Conservation (phyloP, 2,888 invertebrate species). For the Pristionchus mayeri region DNA sequence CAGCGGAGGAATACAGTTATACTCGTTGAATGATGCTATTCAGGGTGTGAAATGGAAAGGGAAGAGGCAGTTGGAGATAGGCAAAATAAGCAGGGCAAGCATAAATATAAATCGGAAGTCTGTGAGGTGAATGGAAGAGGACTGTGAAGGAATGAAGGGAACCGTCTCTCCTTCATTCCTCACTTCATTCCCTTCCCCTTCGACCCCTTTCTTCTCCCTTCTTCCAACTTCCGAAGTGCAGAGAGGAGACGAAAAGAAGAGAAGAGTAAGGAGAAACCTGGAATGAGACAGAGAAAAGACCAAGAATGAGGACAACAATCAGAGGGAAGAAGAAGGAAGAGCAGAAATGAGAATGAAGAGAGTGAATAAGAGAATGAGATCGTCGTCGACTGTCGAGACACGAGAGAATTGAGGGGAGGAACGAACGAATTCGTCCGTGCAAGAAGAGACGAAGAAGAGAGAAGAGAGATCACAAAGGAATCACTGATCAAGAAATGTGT, state of each 20-base stretch:
- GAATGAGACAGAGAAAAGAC: conserved; percentile 25
- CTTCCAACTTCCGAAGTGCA: conserved; percentile 37
- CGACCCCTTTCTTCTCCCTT: too few relatives aligned
- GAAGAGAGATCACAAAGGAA: too few relatives aligned
- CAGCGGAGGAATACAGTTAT: not conserved
- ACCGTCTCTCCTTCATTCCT: not conserved
- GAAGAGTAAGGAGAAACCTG: conserved; percentile 1
- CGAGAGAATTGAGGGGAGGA: not conserved
- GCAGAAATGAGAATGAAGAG: not conserved
- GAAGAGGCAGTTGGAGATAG: not conserved
- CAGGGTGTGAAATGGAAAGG: not conserved
- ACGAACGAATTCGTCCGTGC: too few relatives aligned
- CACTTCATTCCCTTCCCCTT: not conserved
- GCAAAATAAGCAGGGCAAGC: not conserved
- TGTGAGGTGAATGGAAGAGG: not conserved
- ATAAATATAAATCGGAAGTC: not conserved
- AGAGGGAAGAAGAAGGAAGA: not conserved
- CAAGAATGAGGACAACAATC: not conserved
- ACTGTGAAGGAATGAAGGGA: not conserved
- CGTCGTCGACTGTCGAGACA: too few relatives aligned
- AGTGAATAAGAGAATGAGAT: not conserved
- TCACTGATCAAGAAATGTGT: not conserved
- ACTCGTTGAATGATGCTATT: not conserved
- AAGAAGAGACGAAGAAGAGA: too few relatives aligned
- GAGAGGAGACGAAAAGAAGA: not conserved